Conservation (phyloP, 2,888 invertebrate species). For the Hipparchia semele region DNA sequence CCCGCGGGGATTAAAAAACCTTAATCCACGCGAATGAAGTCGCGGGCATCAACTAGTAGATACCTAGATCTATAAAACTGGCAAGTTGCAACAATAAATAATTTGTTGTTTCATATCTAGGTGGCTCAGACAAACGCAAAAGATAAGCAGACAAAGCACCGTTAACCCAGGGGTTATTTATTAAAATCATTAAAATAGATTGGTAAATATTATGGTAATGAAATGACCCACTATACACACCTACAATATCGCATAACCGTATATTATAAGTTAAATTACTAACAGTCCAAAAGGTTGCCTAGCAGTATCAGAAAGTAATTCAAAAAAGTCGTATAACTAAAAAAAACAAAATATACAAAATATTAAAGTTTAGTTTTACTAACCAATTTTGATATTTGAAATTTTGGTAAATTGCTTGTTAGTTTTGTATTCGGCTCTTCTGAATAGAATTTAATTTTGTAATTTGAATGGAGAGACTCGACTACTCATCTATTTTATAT, state of each 20-base stretch:
- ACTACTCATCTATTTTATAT: not conserved
- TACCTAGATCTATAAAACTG: no score
- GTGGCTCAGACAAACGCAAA: not conserved
- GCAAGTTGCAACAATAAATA: no score
- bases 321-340: not conserved
- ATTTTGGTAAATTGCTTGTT: conserved; percentile 1
- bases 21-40: no score
- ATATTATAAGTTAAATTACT: conserved; percentile 1
- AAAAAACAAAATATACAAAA: not conserved
- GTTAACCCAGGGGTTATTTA: conserved; percentile 4
- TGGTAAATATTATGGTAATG: conserved; percentile 3
- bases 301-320: not conserved
- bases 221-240: conserved; percentile 4
- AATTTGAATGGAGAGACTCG: not conserved
- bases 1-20: no score
- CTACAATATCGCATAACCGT: not conserved
- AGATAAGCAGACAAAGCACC: not conserved
- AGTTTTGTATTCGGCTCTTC: not conserved
- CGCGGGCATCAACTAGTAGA: no score
- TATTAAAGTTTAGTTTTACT: not conserved
- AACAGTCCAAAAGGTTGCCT: conserved; percentile 1
- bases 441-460: conserved; percentile 7
- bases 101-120: not conserved
- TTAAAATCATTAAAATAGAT: not conserved
- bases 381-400: not conserved